phyloP scores from a whole-genome alignment of 2,797 vertebrate species.

The Scyliorhinus canicula region DNA sequence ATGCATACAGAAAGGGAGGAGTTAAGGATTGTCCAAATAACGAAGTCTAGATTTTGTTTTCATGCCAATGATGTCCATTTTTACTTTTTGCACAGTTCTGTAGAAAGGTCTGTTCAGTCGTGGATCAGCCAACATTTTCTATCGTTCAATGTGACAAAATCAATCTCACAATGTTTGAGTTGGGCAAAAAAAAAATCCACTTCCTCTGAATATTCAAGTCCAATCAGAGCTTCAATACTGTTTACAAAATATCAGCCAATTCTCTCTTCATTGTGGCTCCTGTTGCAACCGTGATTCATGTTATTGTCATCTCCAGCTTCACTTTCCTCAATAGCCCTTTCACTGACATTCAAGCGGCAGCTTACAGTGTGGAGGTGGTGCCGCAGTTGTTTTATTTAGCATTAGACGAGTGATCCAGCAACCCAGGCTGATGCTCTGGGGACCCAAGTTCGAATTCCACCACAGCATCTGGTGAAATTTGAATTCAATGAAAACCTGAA shows the following conservation, averaged over 20 bases:
- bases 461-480: no score
- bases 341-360: not conserved
- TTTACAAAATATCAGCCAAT: not conserved
- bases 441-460: no score
- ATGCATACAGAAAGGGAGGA: not conserved
- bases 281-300: not conserved
- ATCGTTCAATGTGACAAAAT: not conserved
- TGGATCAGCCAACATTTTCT: not conserved
- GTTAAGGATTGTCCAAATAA: not conserved
- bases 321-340: not conserved
- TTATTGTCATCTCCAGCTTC: not conserved
- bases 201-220: not conserved
- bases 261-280: not conserved
- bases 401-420: no score
- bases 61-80: not conserved
- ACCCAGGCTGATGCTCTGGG: no score
- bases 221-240: not conserved
- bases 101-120: not conserved
- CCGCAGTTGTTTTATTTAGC: no score
- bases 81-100: not conserved
- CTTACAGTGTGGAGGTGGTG: no score
- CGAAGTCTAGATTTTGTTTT: no score
- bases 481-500: no score
- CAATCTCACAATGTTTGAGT: not conserved
- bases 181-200: not conserved